Evolutionary conservation across 2,888 invertebrate species (phyloP), one percentile per base, ranked within the genome.

Genomic region (Creontiades dilutus): DNA sequence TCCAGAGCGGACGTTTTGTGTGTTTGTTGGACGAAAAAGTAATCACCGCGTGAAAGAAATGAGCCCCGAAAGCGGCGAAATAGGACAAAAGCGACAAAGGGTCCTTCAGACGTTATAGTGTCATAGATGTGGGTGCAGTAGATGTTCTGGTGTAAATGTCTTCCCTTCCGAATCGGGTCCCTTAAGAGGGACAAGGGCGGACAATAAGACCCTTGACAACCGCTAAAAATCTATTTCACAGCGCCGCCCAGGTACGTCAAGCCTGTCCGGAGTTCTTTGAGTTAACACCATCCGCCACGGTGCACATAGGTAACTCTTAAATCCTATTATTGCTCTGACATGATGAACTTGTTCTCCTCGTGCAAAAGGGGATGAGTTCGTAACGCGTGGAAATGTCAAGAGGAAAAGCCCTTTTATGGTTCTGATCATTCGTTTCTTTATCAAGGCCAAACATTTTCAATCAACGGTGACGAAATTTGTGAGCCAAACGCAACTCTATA

Each of bases 1-100:
- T 37, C 37, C 7, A 7, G 14, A 12, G 11, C 16, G 52, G 52
- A 16, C 16, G 52, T 52, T 52, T 23, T 23, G 23, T 19, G 68
- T 68, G 68, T 68, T 68, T 68, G 68, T 68, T 68, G 68, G 68
- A 19, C 68, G 68, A 23, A 68, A 68, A 68, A 68, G 68, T 68
- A 23, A 68, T 68, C 68, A 68, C 23, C 68, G 68, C 68, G 13
- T 23, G 68, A 27, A 68, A 68, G 27, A 27, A 68, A 19, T 61
- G 68, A 23, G 37, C 19, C 23, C 23, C 68, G 27, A 23, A 68
- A 11, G 68, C 68, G 68, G 68, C 68, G 13, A 23, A 68, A 68
- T 3, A 27, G 57, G 68, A 68, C 68, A 68, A 68, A 68, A 68
- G 68, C 11, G 23, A 68, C 68, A 68, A 68, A 68, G 68, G 57